Conservation (phyloP, 2,113 vertebrate genomes). For the Shinisaurus crocodilurus region DNA sequence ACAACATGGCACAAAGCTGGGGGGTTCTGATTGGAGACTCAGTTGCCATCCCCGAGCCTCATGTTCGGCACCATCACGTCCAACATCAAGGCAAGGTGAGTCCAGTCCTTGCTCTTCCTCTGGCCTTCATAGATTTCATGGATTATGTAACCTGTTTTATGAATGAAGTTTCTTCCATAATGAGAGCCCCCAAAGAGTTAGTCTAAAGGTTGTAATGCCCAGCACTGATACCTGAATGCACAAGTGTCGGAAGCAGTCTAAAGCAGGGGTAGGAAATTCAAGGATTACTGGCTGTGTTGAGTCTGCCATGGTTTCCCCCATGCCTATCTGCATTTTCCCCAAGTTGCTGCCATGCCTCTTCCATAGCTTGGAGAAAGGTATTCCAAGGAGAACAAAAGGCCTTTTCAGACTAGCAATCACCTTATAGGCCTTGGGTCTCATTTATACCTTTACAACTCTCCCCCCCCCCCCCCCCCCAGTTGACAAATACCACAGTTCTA, state of each 20-base stretch:
- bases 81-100: slow-evolving; percentile 87
- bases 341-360: not conserved
- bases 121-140: not conserved
- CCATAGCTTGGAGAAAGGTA: not conserved
- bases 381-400: not conserved
- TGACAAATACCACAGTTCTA: not conserved
- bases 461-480: no score
- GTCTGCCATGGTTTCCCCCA: not conserved
- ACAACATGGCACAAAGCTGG: slow-evolving; percentile 91
- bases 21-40: slow-evolving; percentile 91
- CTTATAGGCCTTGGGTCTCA: not conserved
- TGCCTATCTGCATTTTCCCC: not conserved
- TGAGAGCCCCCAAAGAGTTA: not conserved
- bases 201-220: not conserved
- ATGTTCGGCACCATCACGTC: slow-evolving; percentile 83
- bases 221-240: not conserved
- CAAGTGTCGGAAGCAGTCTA: not conserved
- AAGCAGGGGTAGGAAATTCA: not conserved
- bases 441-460: no score
- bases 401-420: no score
- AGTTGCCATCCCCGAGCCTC: slow-evolving; percentile 89
- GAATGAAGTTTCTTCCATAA: not conserved
- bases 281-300: not conserved
- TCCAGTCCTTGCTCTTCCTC: not conserved
- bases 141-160: no score